Conservation (phyloP, 2,888 invertebrate genomes). For the Neoscelio sp. region DNA sequence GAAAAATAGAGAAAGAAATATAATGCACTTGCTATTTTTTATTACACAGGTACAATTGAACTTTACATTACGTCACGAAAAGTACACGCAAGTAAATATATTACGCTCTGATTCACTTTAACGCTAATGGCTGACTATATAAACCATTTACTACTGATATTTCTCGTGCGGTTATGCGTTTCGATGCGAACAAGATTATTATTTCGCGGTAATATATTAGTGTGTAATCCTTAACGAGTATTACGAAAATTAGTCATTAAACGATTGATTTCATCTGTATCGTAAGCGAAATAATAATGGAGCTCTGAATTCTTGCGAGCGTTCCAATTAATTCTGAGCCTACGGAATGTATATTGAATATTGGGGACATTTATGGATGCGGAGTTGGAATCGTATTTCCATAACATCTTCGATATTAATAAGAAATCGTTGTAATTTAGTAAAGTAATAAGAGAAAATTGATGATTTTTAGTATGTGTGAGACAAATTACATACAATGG, state of each 20-base stretch:
- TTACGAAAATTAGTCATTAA: neutral
- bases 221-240: neutral
- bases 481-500: too few species aligned
- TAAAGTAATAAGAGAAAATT: too few species aligned
- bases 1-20: constrained; percentile 6
- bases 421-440: neutral
- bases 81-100: constrained; percentile 32
- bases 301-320: neutral
- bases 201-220: neutral
- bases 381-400: neutral
- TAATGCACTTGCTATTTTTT: constrained; percentile 11
- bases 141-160: constrained; percentile 32
- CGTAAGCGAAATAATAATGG: constrained; percentile 12
- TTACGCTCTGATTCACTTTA: constrained; percentile 48
- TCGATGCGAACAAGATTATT: constrained; percentile 16
- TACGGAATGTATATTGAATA: constrained; percentile 30
- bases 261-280: neutral
- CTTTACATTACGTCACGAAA: constrained; percentile 14
- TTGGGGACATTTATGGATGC: neutral
- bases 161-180: constrained; percentile 11
- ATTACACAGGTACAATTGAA: constrained; percentile 6
- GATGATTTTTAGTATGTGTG: too few species aligned
- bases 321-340: constrained; percentile 9
- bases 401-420: constrained; percentile 3
- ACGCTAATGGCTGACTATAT: constrained; percentile 51